Percentiles rank a stretch among this genome's conserved stretches.
phyloP scores from a whole-genome alignment of 2,888 invertebrate genomes.

The Tricholauxania praeusta region DNA sequence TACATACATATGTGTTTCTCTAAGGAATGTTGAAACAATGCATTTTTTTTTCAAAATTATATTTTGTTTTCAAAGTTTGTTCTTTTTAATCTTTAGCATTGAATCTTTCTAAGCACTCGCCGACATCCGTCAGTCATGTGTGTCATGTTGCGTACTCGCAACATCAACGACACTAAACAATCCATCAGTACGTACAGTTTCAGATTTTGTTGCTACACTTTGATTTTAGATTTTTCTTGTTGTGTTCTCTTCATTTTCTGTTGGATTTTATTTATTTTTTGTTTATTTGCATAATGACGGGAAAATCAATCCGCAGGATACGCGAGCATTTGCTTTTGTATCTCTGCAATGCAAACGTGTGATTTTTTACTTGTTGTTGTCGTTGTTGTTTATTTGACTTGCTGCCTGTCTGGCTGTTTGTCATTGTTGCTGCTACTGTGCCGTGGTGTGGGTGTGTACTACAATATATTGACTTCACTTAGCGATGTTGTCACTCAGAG shows the following conservation, averaged over 20 bases:
- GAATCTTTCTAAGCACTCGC: too few species aligned
- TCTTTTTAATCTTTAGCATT: too few species aligned
- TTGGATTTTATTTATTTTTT: background rate
- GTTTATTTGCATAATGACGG: background rate
- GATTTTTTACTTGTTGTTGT: slow-evolving; percentile 16
- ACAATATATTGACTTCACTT: slow-evolving; percentile 5
- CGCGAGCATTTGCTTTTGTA: background rate
- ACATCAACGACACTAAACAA: slow-evolving; percentile 4
- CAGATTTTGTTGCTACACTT: background rate
- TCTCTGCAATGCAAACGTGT: background rate
- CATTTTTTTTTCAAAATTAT: too few species aligned
- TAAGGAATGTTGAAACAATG: too few species aligned
- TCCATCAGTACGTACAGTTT: background rate
- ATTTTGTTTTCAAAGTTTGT: too few species aligned
- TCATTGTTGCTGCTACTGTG: slow-evolving; percentile 7
- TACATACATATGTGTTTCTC: too few species aligned
- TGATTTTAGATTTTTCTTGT: background rate
- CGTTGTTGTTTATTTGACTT: slow-evolving; percentile 9
- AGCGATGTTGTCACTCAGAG: slow-evolving; percentile 9
- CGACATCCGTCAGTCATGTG: too few species aligned
- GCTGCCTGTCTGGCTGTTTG: background rate
- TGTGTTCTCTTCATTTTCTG: background rate
- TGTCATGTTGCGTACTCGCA: background rate
- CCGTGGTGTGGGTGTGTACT: slow-evolving; percentile 16
- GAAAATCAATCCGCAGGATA: slow-evolving; percentile 9